Base-by-base conservation (phyloP, 1,140 invertebrate species). In the Parasteatoda tepidariorum region DNA sequence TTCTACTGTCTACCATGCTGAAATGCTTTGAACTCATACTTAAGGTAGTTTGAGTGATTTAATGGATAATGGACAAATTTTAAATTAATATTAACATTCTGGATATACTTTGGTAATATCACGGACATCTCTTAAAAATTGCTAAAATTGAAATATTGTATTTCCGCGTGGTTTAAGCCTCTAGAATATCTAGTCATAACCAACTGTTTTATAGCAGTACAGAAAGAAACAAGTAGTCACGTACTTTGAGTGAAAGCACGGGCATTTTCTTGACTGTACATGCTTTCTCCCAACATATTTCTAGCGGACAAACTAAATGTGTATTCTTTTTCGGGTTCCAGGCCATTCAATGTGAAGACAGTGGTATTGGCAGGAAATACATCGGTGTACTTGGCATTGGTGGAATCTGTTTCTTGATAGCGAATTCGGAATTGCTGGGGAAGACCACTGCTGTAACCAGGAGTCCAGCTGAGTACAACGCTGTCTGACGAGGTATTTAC, bases 381-480 rank as follows among this genome's bases (percentile, higher is more conserved):
- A 87, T 97, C 95, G 85, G 94, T 92, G 64, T 88, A 89, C 59
- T 88, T 87, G 54, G 87, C 87, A 3, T 88, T 88, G 7, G 85
- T 84, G 18, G 85, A 84, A 11, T 79, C 87, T 28, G 83, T 86
- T 31, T 86, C 86, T 57, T 88, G 92, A 89, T 92, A 97, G 71
- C 94, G 90, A 9, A 98, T 92, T 62, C 93, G 92, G 88, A 95
- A 98, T 31, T 93, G 93, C 57, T 97, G 95, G 61, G 91, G 90
- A 54, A 96, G 90, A 3, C 98, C 98, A 0, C 98, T 98, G 89
- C 99, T 94, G 89, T 99, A 99, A 2, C 97, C 97, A 6, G 96
- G 94, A 41, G 92, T 92, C 97, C 97, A 99, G 54, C 92, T 90
- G 22, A 99, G 88, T 0, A 93, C 94, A 2, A 97, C 94, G 61